These are phyloP conservation scores for Rhynchotus rufescens DNA, from an alignment of 2,797 vertebrate species.

Conservation along the genomic window DNA sequence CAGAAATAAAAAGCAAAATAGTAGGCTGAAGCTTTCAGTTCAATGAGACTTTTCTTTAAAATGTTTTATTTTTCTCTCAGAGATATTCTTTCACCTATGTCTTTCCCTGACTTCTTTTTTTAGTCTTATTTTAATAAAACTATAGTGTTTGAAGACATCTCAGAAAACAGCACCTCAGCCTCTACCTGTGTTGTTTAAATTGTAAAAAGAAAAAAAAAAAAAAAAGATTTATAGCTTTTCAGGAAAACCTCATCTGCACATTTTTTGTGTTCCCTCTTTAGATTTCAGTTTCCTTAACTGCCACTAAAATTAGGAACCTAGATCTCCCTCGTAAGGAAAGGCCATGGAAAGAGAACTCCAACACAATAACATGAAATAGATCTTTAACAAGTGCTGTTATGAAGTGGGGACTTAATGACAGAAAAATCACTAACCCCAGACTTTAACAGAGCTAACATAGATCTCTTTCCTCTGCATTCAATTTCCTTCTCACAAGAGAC, in stretches of 20 bases:
- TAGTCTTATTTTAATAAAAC: conserved; percentile 14
- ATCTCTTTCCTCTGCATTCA: neutral
- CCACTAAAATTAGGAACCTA: conserved; percentile 6
- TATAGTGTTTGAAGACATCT: conserved; percentile 2
- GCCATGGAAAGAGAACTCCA: neutral
- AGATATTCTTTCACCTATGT: conserved; percentile 11
- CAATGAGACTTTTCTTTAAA: neutral
- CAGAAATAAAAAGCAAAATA: neutral
- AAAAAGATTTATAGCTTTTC: neutral
- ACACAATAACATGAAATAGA: neutral
- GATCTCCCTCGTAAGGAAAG: neutral
- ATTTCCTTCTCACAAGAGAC: neutral
- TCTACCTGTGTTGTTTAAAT: conserved; percentile 52
- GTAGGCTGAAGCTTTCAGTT: neutral
- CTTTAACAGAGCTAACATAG: neutral
- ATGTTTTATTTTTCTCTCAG: neutral
- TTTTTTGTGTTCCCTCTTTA: neutral
- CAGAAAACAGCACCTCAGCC: conserved; percentile 1
- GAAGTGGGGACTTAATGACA: neutral
- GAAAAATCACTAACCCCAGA: neutral
- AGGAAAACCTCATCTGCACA: neutral
- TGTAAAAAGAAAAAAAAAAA: neutral
- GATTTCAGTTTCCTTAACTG: neutral
- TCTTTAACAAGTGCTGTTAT: neutral
- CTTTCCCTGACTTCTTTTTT: conserved; percentile 37